phyloP scores from a whole-genome alignment of 2,797 vertebrate species.

The Pseudochromis fuscus region DNA sequence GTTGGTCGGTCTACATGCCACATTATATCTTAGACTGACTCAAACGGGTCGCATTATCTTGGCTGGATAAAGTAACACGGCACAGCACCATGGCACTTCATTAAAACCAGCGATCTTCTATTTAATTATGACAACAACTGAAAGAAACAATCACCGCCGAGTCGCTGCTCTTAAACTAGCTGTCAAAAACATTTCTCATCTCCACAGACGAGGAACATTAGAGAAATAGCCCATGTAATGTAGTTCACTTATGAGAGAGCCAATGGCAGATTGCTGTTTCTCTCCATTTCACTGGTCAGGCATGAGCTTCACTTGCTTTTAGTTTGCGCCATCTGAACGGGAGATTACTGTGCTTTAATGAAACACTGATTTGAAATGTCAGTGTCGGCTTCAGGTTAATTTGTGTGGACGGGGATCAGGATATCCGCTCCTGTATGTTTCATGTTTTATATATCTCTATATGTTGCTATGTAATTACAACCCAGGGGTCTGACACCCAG shows the following conservation, averaged over 20 bases:
- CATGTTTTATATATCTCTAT: constrained; percentile 24
- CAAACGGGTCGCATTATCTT: constrained; percentile 50
- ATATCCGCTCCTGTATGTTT: constrained; percentile 25
- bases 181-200: constrained; percentile 35
- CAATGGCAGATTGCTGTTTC: constrained; percentile 10
- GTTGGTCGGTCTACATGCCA: constrained; percentile 40
- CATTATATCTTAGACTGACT: constrained; percentile 53
- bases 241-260: constrained; percentile 10
- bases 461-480: constrained; percentile 68
- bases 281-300: constrained; percentile 8
- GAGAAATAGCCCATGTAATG: constrained; percentile 25
- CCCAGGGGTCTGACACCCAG: constrained; percentile 56
- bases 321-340: constrained; percentile 15
- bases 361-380: constrained; percentile 31
- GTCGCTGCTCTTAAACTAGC: constrained; percentile 36
- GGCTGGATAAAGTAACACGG: constrained; percentile 46
- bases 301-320: constrained; percentile 12
- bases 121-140: constrained; percentile 57
- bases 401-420: constrained; percentile 8
- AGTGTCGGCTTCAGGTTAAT: constrained; percentile 4
- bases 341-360: constrained; percentile 40
- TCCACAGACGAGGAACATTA: constrained; percentile 25
- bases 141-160: constrained; percentile 34
- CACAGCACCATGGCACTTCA: constrained; percentile 23
- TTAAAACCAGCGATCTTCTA: constrained; percentile 51